Evolutionary conservation across 1,140 invertebrate genomes (phyloP), one percentile per base, ranked within the genome.

Genomic region (Megathymus violae): DNA sequence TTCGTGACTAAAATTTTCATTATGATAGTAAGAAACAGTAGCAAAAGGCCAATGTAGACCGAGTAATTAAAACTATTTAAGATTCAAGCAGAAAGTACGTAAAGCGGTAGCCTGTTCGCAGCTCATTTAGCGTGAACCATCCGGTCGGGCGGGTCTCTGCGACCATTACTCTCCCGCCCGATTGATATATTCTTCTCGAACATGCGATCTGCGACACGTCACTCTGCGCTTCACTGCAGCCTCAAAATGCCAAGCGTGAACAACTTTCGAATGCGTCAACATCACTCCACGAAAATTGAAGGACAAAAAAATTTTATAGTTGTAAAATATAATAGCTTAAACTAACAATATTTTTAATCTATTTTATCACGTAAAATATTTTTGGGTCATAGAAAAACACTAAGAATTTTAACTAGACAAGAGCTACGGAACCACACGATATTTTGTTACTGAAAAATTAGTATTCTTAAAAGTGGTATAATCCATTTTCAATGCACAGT

Each of bases 1-100:
- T n/a, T n/a, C n/a, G n/a, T n/a, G n/a, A n/a, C n/a, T n/a, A n/a
- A n/a, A n/a, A n/a, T n/a, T n/a, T n/a, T 5, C 27, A 31, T 31
- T 9, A 31, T 4, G 27, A 1, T 31, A 31, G 27, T 31, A 64
- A 59, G 67, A 59, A 41, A 64, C 59, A 56, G 67, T 71, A 80
- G 71, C 80, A 58, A 74, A 77, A 67, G 77, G 82, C 82, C 69
- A 67, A 74, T 77, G 82, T 27, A 41, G 11, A 41, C 79, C 71
- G 83, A 83, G 86, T 89, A 86, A 88, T 88, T 88, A 88, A 90
- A 88, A 88, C 82, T 88, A 88, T 81, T 88, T 90, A 86, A 86
- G 71, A 88, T 90, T 90, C 85, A 88, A 80, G 71, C 81, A 76
- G 81, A 81, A 82, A 85, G 80, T 82, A 67, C 67, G 67, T 50